phyloP scores from a whole-genome alignment of 2,113 vertebrate genomes.

The Pseudorhombus dupliciocellatus region DNA sequence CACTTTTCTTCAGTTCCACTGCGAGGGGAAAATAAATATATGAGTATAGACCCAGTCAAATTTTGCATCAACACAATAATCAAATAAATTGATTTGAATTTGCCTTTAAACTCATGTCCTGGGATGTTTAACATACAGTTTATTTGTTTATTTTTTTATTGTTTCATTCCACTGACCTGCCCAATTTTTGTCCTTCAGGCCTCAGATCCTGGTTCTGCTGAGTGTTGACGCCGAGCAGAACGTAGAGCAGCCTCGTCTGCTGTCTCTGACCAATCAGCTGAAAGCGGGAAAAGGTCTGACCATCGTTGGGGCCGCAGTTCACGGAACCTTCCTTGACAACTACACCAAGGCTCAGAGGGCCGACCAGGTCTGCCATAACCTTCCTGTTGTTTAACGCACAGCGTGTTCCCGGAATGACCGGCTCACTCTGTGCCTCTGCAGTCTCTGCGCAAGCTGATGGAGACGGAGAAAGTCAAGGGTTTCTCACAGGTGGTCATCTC shows the following conservation, averaged over 20 bases:
- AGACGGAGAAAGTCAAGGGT: constrained; percentile 95
- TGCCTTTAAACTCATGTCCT: neutral
- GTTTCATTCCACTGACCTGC: neutral
- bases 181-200: constrained; percentile 74
- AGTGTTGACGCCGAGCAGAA: constrained; percentile 93
- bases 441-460: constrained; percentile 94
- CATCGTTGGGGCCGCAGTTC: constrained; percentile 92
- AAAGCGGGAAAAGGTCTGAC: constrained; percentile 99
- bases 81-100: too few species aligned
- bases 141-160: neutral
- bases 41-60: too few species aligned
- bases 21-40: neutral
- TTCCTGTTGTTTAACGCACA: neutral
- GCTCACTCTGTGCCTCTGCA: constrained; percentile 54
- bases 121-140: neutral
- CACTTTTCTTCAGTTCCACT: neutral
- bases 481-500: constrained; percentile 97
- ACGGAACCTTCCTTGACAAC: constrained; percentile 93
- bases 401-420: neutral
- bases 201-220: constrained; percentile 93
- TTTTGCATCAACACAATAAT: neutral
- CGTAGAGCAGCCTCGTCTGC: constrained; percentile 93
- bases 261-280: constrained; percentile 94
- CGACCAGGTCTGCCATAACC: constrained; percentile 85
- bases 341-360: constrained; percentile 89